phyloP scores from a whole-genome alignment of 1,140 invertebrate genomes.

The Ganaspis sp. region DNA sequence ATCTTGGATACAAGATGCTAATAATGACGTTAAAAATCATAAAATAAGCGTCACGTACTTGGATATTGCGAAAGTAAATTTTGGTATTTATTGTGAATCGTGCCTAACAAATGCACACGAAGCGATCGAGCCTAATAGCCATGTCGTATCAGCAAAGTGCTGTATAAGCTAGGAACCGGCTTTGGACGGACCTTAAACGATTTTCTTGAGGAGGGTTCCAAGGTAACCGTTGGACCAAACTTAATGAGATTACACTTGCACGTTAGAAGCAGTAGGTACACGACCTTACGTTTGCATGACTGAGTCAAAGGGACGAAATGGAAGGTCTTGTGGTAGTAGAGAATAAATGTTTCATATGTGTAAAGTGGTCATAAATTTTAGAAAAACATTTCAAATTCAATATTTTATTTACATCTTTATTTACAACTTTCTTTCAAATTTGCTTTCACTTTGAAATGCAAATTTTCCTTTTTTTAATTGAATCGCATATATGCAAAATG shows the following conservation, averaged over 20 bases:
- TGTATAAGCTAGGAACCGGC: neutral
- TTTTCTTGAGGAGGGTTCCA: slow-evolving; percentile 4
- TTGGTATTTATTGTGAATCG: slow-evolving; percentile 1
- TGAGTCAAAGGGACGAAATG: neutral
- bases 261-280: too few relatives aligned
- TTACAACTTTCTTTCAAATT: too few relatives aligned
- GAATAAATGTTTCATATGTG: too few relatives aligned
- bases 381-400: too few relatives aligned
- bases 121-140: neutral
- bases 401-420: too few relatives aligned
- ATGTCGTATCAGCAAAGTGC: slow-evolving; percentile 4
- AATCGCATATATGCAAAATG: too few relatives aligned
- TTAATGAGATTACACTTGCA: neutral
- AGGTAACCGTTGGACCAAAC: slow-evolving; percentile 8
- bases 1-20: too few relatives aligned
- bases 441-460: too few relatives aligned
- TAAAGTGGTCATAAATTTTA: too few relatives aligned
- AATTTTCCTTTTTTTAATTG: too few relatives aligned
- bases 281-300: neutral
- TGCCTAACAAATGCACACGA: neutral
- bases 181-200: neutral
- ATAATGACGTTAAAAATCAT: neutral
- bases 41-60: neutral
- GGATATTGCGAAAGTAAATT: neutral
- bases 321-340: neutral